A percentile compares a stretch with the other conserved stretches of the same genome.
These are phyloP conservation scores for Emys orbicularis DNA, from an alignment of 2,797 vertebrate genomes.

Conservation along the genomic window DNA sequence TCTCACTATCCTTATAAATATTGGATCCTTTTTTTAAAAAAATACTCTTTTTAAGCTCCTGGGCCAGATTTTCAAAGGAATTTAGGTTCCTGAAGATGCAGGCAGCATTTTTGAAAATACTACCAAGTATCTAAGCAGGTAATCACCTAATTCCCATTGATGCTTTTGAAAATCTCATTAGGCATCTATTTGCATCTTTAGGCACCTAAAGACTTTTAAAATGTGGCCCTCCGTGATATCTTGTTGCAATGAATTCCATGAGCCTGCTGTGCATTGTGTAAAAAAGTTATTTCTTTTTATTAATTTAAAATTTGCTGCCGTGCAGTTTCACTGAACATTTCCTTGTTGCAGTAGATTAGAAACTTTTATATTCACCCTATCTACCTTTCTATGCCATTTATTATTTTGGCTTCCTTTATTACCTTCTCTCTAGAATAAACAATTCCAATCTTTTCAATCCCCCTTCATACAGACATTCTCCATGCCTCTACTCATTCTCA, in stretches of 20 bases:
- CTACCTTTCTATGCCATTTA: background rate
- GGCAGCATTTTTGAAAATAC: background rate
- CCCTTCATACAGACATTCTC: background rate
- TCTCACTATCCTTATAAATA: accelerated
- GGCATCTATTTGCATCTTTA: background rate
- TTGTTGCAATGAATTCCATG: background rate
- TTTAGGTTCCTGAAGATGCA: background rate
- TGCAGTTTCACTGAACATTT: background rate
- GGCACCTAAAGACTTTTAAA: background rate
- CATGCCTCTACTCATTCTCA: background rate
- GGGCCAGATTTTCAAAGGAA: background rate
- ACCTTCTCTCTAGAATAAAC: background rate
- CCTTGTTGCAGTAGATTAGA: background rate
- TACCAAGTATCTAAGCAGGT: background rate
- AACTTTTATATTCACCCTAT: background rate
- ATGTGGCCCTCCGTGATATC: background rate
- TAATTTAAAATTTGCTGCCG: background rate
- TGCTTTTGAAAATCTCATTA: background rate
- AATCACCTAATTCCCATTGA: background rate
- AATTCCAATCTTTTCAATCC: background rate
- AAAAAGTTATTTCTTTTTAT: background rate
- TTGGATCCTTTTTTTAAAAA: accelerated
- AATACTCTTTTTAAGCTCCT: background rate
- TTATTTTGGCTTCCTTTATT: background rate
- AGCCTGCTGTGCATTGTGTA: background rate